A percentile compares a stretch with the other conserved stretches of the same genome.
phyloP scores from a whole-genome alignment of 1,140 invertebrate species.

The Meloidogyne floridensis region DNA sequence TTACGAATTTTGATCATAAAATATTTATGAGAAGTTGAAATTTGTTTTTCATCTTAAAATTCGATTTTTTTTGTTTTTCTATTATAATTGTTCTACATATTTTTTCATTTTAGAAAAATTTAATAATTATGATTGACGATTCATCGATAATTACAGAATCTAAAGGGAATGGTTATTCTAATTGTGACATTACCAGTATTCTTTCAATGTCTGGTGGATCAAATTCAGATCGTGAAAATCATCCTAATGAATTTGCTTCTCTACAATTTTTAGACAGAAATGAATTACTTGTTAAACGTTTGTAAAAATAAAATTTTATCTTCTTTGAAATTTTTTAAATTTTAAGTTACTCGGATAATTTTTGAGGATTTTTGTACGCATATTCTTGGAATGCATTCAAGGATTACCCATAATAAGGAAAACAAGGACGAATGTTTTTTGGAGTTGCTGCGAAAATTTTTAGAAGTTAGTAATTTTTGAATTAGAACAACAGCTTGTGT shows the following conservation, averaged over 20 bases:
- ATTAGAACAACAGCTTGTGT: no score
- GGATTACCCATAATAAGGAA: not conserved
- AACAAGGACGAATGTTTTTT: slow-evolving; percentile 15
- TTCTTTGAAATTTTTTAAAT: not conserved
- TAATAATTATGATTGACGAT: not conserved
- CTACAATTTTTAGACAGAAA: slow-evolving; percentile 26
- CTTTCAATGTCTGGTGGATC: not conserved
- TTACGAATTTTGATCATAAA: no score
- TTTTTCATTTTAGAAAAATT: not conserved
- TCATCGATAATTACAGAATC: not conserved
- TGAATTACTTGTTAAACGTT: slow-evolving; percentile 28
- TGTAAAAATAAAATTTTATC: not conserved
- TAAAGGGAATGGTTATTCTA: not conserved
- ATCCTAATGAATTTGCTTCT: not conserved
- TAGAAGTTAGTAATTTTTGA: slow-evolving; percentile 1
- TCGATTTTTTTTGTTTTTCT: no score
- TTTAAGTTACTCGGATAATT: slow-evolving; percentile 33
- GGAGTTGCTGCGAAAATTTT: slow-evolving; percentile 21
- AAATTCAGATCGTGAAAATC: not conserved
- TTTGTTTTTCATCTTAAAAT: no score
- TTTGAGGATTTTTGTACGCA: slow-evolving; percentile 29
- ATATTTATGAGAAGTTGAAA: no score
- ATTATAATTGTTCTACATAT: no score
- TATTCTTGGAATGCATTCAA: not conserved
- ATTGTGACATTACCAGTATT: not conserved